Percentiles rank a stretch among this genome's conserved stretches.
These are phyloP conservation scores for Rhynchotus rufescens DNA, from an alignment of 2,797 vertebrate species.

Conservation along the genomic window DNA sequence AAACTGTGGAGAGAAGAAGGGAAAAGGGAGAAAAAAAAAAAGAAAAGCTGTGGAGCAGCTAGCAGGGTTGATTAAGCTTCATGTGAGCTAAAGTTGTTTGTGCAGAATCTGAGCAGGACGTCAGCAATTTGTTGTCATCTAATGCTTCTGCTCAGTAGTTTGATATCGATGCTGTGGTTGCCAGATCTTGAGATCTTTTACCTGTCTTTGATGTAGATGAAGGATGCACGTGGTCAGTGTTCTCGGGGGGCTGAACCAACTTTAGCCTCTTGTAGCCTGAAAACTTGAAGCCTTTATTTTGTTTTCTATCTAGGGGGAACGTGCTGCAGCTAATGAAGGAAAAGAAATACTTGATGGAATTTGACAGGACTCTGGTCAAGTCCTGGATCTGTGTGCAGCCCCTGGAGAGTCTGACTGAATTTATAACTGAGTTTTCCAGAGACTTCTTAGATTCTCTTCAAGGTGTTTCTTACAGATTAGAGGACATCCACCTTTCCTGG, in stretches of 20 bases:
- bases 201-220: not conserved
- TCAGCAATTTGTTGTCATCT: not conserved
- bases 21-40: too few relatives aligned
- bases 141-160: not conserved
- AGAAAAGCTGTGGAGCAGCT: not conserved
- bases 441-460: conserved; percentile 81
- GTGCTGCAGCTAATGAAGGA: conserved; percentile 75
- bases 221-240: not conserved
- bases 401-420: conserved; percentile 65
- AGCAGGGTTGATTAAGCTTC: not conserved
- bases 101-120: not conserved
- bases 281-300: not conserved
- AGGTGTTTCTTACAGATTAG: conserved; percentile 67
- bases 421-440: conserved; percentile 30
- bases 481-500: accelerated
- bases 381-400: conserved; percentile 87
- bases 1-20: too few relatives aligned
- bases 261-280: not conserved
- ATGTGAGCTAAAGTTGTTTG: not conserved
- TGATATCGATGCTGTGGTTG: not conserved
- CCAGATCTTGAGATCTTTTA: not conserved
- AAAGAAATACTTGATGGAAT: conserved; percentile 74
- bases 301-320: conserved; percentile 1
- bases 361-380: conserved; percentile 80
- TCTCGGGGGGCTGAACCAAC: not conserved